A percentile compares a stretch with the other conserved stretches of the same genome.
phyloP scores from a whole-genome alignment of 2,113 vertebrate genomes.

The Phrynocephalus versicolor region DNA sequence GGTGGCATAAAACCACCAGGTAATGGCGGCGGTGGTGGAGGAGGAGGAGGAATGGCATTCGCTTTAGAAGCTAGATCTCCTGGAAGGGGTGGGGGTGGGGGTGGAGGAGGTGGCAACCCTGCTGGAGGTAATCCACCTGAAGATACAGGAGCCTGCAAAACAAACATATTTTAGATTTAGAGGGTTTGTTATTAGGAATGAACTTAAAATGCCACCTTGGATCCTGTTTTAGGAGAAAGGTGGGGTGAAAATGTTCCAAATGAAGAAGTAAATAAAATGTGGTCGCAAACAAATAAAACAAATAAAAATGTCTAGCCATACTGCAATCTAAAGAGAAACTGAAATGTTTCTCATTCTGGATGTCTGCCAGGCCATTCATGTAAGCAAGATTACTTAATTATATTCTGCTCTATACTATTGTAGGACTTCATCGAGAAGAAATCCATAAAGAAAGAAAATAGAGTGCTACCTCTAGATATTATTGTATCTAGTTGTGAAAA shows the following conservation, averaged over 20 bases:
- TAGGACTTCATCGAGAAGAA: not conserved
- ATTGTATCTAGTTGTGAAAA: no score
- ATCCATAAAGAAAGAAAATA: slow-evolving; percentile 7
- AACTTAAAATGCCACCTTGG: not conserved
- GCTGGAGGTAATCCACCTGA: slow-evolving; percentile 54
- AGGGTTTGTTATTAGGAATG: not conserved
- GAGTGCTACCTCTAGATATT: no score
- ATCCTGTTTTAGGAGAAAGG: no score
- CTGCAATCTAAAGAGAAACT: not conserved
- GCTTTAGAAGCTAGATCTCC: slow-evolving; percentile 24
- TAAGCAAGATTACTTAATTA: not conserved
- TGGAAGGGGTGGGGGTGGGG: slow-evolving; percentile 66
- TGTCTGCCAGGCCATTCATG: not conserved
- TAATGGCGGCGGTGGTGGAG: slow-evolving; percentile 72
- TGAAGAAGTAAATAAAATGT: no score
- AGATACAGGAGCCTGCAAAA: slow-evolving; percentile 72
- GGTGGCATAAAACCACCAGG: slow-evolving; percentile 70
- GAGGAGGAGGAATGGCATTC: slow-evolving; percentile 65
- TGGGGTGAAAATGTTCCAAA: no score
- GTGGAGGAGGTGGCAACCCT: slow-evolving; percentile 46
- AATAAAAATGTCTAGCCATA: not conserved
- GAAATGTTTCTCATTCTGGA: not conserved
- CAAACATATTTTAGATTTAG: not conserved
- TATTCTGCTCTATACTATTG: not conserved
- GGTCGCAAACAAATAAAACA: not conserved